Evolutionary conservation across 2,888 invertebrate species (phyloP).

Genomic region (Leuctra nigra): DNA sequence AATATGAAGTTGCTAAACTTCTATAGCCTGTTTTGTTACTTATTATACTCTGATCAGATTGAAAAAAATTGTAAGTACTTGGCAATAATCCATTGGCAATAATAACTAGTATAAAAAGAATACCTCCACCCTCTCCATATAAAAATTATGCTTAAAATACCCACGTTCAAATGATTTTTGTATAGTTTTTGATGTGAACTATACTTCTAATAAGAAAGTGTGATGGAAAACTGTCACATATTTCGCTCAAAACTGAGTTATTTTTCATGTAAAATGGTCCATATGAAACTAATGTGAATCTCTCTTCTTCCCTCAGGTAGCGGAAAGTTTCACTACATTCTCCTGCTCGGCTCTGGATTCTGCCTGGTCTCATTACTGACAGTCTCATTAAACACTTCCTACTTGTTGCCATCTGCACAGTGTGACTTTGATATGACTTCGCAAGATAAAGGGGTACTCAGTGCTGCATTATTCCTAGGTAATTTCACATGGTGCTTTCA

Average conservation of each 20-base stretch:
- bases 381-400: conserved; percentile 39
- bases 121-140: too few species aligned
- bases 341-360: conserved; percentile 54
- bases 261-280: not conserved
- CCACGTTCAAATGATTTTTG: not conserved
- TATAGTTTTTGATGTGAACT: too few species aligned
- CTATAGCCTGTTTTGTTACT: too few species aligned
- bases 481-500: too few species aligned
- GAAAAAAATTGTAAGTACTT: too few species aligned
- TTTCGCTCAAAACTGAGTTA: too few species aligned
- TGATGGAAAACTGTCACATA: too few species aligned
- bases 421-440: conserved; percentile 58
- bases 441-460: conserved; percentile 46
- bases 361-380: conserved; percentile 61
- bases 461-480: conserved; percentile 22
- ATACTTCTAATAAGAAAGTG: not conserved
- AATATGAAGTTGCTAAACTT: too few species aligned
- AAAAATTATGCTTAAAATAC: not conserved
- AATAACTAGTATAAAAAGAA: too few species aligned
- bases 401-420: conserved; percentile 55
- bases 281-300: not conserved
- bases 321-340: conserved; percentile 54
- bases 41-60: too few species aligned
- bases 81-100: too few species aligned
- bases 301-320: conserved; percentile 43